Base-by-base conservation (phyloP, 2,113 vertebrate species). In the Nyctereutes procyonoides region DNA sequence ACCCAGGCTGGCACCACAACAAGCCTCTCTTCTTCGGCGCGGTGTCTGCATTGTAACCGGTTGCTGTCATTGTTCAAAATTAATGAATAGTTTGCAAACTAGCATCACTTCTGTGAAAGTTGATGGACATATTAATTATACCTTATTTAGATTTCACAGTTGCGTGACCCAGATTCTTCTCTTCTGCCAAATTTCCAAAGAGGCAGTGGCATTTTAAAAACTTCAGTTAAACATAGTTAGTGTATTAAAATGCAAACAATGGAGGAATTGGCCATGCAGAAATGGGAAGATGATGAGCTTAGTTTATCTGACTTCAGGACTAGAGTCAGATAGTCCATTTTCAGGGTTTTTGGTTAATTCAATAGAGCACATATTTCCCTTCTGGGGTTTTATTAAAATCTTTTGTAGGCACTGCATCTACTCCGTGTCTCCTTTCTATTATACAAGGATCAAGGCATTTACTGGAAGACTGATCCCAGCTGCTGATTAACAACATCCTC, bases 11-110 rank as follows among this genome's bases (percentile, higher is more conserved):
- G 69, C 60, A 84, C 30, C 82, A 14, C 30, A 14, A 0, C 26
- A 82, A 96, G 58, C 26, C 30, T 74, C 63, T 89, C 58, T 43
- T 93, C 84, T 91, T 90, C 24, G 86, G 82, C 62, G 69, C 89
- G 73, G 76, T 95, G 93, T 97, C 62, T 96, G 81, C 73, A 85
- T 96, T 32, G 3, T 97, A 96, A n/a, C 48, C 60, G n/a, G 92
- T 97, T 97, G 93, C 90, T 94, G 89, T 80, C 93, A 98, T 94
- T 97, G 96, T 96, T 90, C 26, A 95, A 96, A 98, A 98, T 98
- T 98, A 98, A 98, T 97, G 96, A 98, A 93, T 73, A 97, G 97
- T 98, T 98, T 98, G 96, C 93, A 98, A 98, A 98, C 98, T 94
- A 95, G 96, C 90, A 96, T 96, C 97, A 93, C 76, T 97, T 98